phyloP scores from a whole-genome alignment of 1,140 invertebrate species.

The Calosoma granatense region DNA sequence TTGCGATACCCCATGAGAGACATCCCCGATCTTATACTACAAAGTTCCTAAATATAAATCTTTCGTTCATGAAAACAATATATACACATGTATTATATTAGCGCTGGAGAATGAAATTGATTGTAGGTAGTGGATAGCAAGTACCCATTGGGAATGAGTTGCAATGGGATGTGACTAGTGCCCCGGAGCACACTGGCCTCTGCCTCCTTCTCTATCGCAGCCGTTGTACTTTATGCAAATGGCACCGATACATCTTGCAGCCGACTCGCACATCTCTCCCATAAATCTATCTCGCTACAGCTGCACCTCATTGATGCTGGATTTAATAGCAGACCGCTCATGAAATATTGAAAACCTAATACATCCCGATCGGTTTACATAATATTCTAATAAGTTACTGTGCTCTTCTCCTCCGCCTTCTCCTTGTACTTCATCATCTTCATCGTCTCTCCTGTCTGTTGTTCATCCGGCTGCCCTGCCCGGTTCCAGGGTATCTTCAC shows the following conservation, averaged over 20 bases:
- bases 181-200: neutral
- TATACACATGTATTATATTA: too few relatives aligned
- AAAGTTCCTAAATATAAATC: too few relatives aligned
- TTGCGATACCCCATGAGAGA: too few relatives aligned
- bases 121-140: neutral
- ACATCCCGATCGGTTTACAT: constrained; percentile 15
- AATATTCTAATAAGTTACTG: constrained; percentile 17
- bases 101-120: too few relatives aligned
- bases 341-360: constrained; percentile 8
- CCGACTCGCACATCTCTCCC: neutral
- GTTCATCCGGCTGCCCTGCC: constrained; percentile 14
- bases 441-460: constrained; percentile 10
- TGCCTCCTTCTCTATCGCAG: too few relatives aligned
- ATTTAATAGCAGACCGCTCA: neutral
- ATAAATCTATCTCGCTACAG: neutral
- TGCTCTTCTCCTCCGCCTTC: neutral
- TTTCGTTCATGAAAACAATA: too few relatives aligned
- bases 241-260: neutral
- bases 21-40: too few relatives aligned
- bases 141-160: too few relatives aligned
- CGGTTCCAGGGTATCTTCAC: too few relatives aligned
- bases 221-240: neutral
- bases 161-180: too few relatives aligned
- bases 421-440: too few relatives aligned
- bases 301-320: constrained; percentile 1